Base-by-base conservation (phyloP, 1,140 invertebrate species). In the Zaprionus ghesquierei region DNA sequence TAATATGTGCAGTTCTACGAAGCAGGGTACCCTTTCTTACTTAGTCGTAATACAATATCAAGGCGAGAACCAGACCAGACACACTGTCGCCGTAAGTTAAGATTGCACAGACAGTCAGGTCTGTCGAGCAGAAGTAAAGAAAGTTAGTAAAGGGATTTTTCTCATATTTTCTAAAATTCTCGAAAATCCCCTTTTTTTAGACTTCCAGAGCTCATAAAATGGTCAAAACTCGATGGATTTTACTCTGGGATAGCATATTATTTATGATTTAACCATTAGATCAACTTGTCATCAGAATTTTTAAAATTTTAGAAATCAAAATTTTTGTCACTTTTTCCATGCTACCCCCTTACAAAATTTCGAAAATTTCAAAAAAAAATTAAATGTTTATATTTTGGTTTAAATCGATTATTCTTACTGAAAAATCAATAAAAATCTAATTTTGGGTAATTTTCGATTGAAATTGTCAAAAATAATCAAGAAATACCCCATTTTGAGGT, bases 1-100 rank as follows among this genome's bases (percentile, higher is more conserved):
- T 70, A 63, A 66, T 55, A 25, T n/a, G 53, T 61, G 12, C 22
- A 58, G 33, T 87, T 89, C 84, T 35, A 6, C 69, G 84, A 87
- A 87, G 69, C 49, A 5, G 20, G 12, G 1, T 22, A 41, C 35
- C 41, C 41, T 22, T 46, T 46, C 18, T 8, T 3, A 35, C 22
- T 12, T 31, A 31, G 22, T 31, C 63, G 81, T 72, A 86, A 81
- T 73, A 75, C 70, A 81, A 85, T 77, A 79, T 49, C 12, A 6
- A 2, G 23, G 33, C 31, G 18, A 35, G 25, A 35, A 55, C 51
- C 25, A 9, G 31, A 33, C 65, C 81, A 86, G 81, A 86, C 81
- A 73, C 31, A 25, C 38, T 70, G 81, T 87, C 81, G 81, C 81
- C 81, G 13, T 23, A 13, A 10, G 5, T 12, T 8, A 38, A 20